A percentile compares a stretch with the other conserved stretches of the same genome.
These are phyloP conservation scores for Coracias cyanogaster DNA, from an alignment of 2,797 vertebrate species.

Conservation along the genomic window DNA sequence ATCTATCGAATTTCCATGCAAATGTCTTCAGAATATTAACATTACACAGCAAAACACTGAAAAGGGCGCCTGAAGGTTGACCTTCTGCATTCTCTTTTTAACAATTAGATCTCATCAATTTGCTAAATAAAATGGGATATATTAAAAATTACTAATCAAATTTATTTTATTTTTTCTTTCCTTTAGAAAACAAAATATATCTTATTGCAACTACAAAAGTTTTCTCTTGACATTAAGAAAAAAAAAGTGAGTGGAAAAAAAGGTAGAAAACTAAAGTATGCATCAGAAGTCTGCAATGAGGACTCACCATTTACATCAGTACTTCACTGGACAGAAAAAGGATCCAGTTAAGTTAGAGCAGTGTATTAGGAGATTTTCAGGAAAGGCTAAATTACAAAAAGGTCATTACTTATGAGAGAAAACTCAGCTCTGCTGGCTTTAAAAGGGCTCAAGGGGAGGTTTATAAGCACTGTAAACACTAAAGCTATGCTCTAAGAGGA, in stretches of 20 bases:
- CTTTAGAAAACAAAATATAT: not conserved
- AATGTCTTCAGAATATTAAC: not conserved
- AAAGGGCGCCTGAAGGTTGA: not conserved
- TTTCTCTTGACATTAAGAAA: not conserved
- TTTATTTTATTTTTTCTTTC: not conserved
- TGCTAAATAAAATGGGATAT: not conserved
- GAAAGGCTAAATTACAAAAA: slow-evolving; percentile 39
- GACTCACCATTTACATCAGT: not conserved
- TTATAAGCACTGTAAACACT: slow-evolving; percentile 1
- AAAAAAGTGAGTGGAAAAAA: not conserved
- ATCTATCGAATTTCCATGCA: not conserved
- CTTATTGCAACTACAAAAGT: slow-evolving; percentile 1
- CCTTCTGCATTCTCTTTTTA: not conserved
- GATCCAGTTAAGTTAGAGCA: slow-evolving; percentile 43
- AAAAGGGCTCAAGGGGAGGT: slow-evolving; percentile 27
- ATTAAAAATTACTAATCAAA: not conserved
- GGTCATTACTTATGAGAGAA: slow-evolving; percentile 4
- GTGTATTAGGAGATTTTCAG: slow-evolving; percentile 25
- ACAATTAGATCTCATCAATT: not conserved
- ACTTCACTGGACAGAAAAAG: slow-evolving; percentile 8
- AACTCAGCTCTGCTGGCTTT: not conserved
- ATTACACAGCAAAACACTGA: not conserved
- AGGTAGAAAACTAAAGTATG: not conserved
- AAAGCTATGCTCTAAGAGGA: slow-evolving; percentile 7
- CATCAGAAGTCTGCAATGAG: not conserved